These are phyloP conservation scores for Strigamia maritima DNA, from an alignment of 2,888 invertebrate genomes.

Conservation along the genomic window DNA sequence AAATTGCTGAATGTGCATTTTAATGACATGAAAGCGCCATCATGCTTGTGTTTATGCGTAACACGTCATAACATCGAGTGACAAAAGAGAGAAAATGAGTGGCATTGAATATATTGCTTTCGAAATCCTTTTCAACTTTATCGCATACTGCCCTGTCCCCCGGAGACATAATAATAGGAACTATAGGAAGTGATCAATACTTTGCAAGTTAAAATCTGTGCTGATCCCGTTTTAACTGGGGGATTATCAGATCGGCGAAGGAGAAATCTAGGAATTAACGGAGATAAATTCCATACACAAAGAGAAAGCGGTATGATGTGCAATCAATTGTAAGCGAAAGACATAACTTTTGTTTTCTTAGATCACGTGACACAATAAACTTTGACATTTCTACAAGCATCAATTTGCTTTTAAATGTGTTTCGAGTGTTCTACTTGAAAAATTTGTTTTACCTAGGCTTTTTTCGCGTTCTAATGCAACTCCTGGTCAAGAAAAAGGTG, in stretches of 20 bases:
- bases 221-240: neutral
- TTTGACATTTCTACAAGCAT: neutral
- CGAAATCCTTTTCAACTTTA: neutral
- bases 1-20: neutral
- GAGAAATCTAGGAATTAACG: conserved; percentile 6
- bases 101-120: conserved; percentile 14
- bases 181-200: neutral
- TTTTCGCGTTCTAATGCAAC: neutral
- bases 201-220: conserved; percentile 16
- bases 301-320: neutral
- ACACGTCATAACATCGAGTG: conserved; percentile 16
- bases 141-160: neutral
- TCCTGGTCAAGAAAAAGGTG: conserved; percentile 34
- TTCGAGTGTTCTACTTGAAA: conserved; percentile 12
- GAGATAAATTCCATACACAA: neutral
- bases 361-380: neutral
- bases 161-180: neutral
- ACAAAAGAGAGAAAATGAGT: conserved; percentile 21
- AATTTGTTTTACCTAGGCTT: neutral
- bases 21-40: conserved; percentile 12
- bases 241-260: neutral
- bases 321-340: neutral
- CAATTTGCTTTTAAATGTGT: neutral
- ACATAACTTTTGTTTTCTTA: neutral
- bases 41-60: conserved; percentile 12